Conservation (phyloP, 2,888 invertebrate genomes). For the Cantharis flavilabris region DNA sequence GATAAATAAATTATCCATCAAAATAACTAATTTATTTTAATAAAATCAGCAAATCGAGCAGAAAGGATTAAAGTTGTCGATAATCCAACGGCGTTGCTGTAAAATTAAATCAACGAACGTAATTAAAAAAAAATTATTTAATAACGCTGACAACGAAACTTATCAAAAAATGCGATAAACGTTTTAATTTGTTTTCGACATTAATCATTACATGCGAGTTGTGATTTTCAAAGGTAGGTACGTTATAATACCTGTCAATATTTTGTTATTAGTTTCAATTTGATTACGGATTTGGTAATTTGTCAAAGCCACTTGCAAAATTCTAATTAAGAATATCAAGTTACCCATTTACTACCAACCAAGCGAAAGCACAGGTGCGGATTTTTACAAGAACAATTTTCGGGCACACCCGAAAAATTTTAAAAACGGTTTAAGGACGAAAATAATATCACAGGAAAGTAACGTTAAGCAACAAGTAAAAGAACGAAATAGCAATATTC, state of each 20-base stretch:
- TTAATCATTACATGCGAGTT: background rate
- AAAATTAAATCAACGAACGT: background rate
- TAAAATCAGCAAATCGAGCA: background rate
- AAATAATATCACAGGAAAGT: background rate
- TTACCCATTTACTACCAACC: slow-evolving; percentile 33
- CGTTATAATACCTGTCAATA: slow-evolving; percentile 17
- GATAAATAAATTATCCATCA: background rate
- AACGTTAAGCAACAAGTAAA: background rate
- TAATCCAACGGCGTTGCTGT: background rate
- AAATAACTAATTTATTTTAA: background rate
- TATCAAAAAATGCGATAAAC: background rate
- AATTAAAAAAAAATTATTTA: background rate
- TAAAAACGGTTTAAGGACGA: background rate
- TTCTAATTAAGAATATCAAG: slow-evolving; percentile 39
- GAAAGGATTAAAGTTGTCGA: background rate
- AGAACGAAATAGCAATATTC: background rate
- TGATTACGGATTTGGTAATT: slow-evolving; percentile 34
- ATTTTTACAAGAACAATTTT: background rate
- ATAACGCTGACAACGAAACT: background rate
- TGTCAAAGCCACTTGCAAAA: slow-evolving; percentile 38
- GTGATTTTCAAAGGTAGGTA: slow-evolving; percentile 1
- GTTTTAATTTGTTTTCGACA: slow-evolving; percentile 6
- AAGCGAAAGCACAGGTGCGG: slow-evolving; percentile 5
- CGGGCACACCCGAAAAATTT: background rate
- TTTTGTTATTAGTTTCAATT: slow-evolving; percentile 20